Evolutionary conservation across 37 sponge, comb jelly and placozoan species (phyloP), one percentile per base, ranked within the genome.

Genomic region (Ephydatia muelleri): DNA sequence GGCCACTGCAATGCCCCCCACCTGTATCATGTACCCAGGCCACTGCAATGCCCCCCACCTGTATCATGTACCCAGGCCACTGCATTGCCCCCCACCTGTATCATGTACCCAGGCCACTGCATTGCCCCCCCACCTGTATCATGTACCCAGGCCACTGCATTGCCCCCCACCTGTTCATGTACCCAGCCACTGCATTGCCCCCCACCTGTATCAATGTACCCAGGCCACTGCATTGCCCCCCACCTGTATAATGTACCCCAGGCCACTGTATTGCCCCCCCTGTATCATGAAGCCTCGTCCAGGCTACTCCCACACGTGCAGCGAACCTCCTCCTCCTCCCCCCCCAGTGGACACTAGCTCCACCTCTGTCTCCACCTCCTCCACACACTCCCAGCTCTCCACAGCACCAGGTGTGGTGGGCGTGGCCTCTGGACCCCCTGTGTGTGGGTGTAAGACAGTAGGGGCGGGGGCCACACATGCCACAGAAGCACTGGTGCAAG

Each of bases 271-370:
- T n/a, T n/a, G n/a, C n/a, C n/a, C n/a, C n/a, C n/a, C 93, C 93
- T 95, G 95, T 57, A 95, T 92, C 95, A 95, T 95, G 79, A 95
- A 91, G 2, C 95, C 95, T 95, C 95, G 31, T 95, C 95, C 31
- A 75, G 65, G 11, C 74, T 49, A 38, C 65, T 68, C 2, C 85
- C 92, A 89, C 95, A 95, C 38, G 87, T 40, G 36, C 95, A 95
- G 57, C 86, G 87, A 27, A 95, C 92, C 14, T 89, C 87, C 49
- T 95, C 95, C 83, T 89, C 39, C 29, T 22, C 78, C 14, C 23
- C 48, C 31, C 36, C 34, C 78, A 35, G 3, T 77, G 78, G 48
- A 33, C 27, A 3, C 26, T 73, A 2, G 66, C 25, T 72, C 78
- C 39, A 9, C 33, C 65, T 69, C 40, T n/a, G 32, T 65, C 49